phyloP scores from a whole-genome alignment of 2,888 invertebrate genomes.

The Odontocerum albicorne region DNA sequence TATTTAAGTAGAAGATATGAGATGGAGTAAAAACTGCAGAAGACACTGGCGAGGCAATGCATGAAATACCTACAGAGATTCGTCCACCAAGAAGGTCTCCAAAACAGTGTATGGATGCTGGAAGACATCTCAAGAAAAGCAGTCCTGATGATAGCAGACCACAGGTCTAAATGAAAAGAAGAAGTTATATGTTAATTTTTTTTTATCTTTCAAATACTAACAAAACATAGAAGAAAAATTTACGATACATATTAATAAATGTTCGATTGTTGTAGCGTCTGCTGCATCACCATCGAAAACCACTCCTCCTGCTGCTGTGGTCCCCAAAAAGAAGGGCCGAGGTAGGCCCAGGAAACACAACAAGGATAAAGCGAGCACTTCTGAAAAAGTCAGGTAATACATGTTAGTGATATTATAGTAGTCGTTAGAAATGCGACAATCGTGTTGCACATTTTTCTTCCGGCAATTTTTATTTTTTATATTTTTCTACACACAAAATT shows the following conservation, averaged over 20 bases:
- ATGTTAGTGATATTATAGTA: no score
- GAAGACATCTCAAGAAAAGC: no score
- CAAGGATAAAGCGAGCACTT: conserved; percentile 45
- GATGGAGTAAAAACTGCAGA: no score
- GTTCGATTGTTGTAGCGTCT: conserved; percentile 4
- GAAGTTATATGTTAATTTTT: no score
- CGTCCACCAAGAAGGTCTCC: not conserved
- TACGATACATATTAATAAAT: no score
- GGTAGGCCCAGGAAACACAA: conserved; percentile 53
- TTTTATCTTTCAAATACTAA: no score
- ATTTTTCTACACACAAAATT: not conserved
- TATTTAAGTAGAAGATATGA: no score
- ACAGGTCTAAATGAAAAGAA: no score
- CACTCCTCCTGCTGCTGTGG: conserved; percentile 39
- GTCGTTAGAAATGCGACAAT: not conserved
- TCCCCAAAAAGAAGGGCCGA: conserved; percentile 54
- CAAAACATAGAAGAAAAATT: no score
- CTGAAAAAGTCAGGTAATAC: conserved; percentile 52
- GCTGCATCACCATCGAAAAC: conserved; percentile 13
- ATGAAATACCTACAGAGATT: not conserved
- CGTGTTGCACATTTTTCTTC: not conserved
- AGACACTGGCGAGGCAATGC: no score
- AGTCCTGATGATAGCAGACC: no score
- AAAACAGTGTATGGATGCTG: not conserved
- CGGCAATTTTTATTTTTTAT: not conserved